These are phyloP conservation scores for Pocota personata DNA, from an alignment of 2,888 invertebrate genomes.

Conservation along the genomic window DNA sequence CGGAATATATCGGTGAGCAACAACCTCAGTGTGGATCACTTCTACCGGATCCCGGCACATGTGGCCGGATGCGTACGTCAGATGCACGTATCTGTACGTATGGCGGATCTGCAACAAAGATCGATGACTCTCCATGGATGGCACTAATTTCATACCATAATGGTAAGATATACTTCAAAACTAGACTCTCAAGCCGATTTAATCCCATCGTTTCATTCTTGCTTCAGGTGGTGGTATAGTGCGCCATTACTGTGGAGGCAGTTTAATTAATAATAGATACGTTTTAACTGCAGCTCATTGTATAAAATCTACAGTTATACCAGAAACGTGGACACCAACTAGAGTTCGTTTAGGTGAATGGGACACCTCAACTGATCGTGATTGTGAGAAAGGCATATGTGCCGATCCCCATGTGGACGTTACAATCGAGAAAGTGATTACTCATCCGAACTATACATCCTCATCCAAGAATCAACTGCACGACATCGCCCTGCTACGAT, in stretches of 20 bases:
- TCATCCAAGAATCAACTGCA: conserved; percentile 85
- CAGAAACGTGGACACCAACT: conserved; percentile 84
- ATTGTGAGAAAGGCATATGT: conserved; percentile 83
- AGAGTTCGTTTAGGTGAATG: conserved; percentile 82
- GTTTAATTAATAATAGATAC: conserved; percentile 86
- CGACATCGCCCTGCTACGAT: conserved; percentile 89
- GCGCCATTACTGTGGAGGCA: conserved; percentile 89
- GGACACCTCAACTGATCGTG: conserved; percentile 79
- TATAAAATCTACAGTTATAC: conserved; percentile 85
- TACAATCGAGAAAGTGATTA: conserved; percentile 85
- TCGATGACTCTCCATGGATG: conserved; percentile 87
- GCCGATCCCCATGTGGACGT: conserved; percentile 85
- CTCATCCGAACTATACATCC: conserved; percentile 86
- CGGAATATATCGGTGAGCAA: conserved; percentile 76
- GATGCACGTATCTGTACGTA: conserved; percentile 86
- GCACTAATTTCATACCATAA: conserved; percentile 83
- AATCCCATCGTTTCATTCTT: background rate
- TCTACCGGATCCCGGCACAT: conserved; percentile 83
- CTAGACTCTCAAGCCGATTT: no score
- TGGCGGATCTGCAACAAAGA: conserved; percentile 85
- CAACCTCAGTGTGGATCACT: conserved; percentile 72
- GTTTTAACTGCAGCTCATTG: conserved; percentile 91
- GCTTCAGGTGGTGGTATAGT: conserved; percentile 74
- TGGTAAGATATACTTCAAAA: conserved; percentile 74
- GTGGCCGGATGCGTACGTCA: conserved; percentile 84